Evolutionary conservation across 2,888 invertebrate genomes (phyloP).

Genomic region (Euplagia quadripunctaria): DNA sequence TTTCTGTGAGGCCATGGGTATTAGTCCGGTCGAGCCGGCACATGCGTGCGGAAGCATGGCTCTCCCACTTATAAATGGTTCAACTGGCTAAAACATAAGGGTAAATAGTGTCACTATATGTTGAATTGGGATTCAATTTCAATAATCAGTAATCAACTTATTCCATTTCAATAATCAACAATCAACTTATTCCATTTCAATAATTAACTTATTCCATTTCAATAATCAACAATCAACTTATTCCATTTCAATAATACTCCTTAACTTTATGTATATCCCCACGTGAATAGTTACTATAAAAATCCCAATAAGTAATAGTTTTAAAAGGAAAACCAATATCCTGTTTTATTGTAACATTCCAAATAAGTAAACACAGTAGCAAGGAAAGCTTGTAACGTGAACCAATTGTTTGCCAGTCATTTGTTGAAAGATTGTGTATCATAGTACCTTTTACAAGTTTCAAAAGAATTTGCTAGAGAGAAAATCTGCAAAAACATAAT

Average conservation of each 20-base stretch:
- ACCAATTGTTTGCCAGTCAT: background rate
- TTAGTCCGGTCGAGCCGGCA: too few species aligned
- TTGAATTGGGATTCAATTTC: slow-evolving; percentile 10
- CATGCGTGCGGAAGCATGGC: too few species aligned
- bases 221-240: too few species aligned
- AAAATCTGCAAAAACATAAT: background rate
- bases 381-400: slow-evolving; percentile 5
- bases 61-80: too few species aligned
- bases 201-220: background rate
- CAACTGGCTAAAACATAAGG: background rate
- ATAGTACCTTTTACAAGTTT: background rate
- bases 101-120: background rate
- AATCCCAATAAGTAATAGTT: background rate
- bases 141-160: too few species aligned
- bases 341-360: background rate
- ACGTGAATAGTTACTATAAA: background rate
- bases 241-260: background rate
- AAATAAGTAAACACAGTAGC: slow-evolving; percentile 1
- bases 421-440: background rate
- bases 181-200: too few species aligned
- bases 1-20: too few species aligned
- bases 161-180: too few species aligned
- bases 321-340: slow-evolving; percentile 7
- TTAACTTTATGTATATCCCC: slow-evolving; percentile 12
- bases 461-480: background rate